These are phyloP conservation scores for Drosophila neonasuta DNA, from an alignment of 2,888 invertebrate genomes.

Conservation along the genomic window DNA sequence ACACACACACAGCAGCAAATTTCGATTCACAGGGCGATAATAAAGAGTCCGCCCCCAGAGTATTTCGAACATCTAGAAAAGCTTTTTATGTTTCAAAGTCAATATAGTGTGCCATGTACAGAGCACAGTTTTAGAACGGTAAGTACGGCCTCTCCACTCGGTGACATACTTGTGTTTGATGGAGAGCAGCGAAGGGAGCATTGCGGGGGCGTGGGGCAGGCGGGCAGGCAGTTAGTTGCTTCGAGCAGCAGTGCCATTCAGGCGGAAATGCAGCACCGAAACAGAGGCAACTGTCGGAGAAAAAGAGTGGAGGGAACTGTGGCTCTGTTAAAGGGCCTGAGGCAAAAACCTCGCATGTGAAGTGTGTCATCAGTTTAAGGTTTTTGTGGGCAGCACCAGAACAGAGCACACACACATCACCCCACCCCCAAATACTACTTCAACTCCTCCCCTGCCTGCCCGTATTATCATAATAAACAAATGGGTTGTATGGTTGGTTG, in stretches of 20 bases:
- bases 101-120: conserved; percentile 71
- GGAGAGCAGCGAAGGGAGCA: not conserved
- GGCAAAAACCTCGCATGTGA: conserved; percentile 70
- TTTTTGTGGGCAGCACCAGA: conserved; percentile 66
- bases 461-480: conserved; percentile 75
- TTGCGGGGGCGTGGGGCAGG: not conserved
- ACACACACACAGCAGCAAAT: conserved; percentile 22
- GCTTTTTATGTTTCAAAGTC: conserved; percentile 77
- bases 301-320: conserved; percentile 7
- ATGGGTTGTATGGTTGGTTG: conserved; percentile 74
- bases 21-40: conserved; percentile 50
- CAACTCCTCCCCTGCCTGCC: conserved; percentile 7
- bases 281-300: conserved; percentile 24
- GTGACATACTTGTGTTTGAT: conserved; percentile 45
- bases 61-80: conserved; percentile 70
- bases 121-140: conserved; percentile 71
- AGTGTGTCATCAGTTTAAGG: conserved; percentile 79
- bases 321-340: conserved; percentile 43
- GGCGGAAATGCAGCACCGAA: conserved; percentile 77
- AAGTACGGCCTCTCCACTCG: conserved; percentile 55
- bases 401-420: conserved; percentile 4
- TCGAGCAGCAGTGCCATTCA: conserved; percentile 70
- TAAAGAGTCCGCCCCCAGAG: conserved; percentile 63
- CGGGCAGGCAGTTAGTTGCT: conserved; percentile 60
- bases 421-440: not conserved